Evolutionary conservation across 2,797 vertebrate species (phyloP), one percentile per base, ranked within the genome.

Genomic region (Gymnodraco acuticeps): DNA sequence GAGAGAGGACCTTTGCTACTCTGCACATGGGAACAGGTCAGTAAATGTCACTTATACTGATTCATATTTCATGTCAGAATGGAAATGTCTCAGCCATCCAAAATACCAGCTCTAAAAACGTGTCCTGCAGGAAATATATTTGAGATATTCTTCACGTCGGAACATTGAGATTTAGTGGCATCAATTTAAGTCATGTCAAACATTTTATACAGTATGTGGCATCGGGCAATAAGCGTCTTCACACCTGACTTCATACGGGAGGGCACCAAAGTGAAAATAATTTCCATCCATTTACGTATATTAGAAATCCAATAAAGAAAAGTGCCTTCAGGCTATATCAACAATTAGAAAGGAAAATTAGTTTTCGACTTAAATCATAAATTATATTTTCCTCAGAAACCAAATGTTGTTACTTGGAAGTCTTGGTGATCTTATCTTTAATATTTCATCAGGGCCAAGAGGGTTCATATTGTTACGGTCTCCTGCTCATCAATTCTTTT

Each of bases 11-110:
- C 91, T 92, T 94, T 93, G 64, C 62, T 84, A 54, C 60, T 84
- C 84, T 86, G 84, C 90, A 90, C 89, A 90, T 91, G 91, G 91
- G 92, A 93, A 88, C 89, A 86, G 88, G 89, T 91, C 87, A 89
- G 92, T 88, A 93, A 94, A 93, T 92, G 92, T 91, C 92, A 93
- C 38, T 82, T 77, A 58, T 72, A 77, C 73, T 76, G 63, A 87
- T 90, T 90, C 83, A 90, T 91, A 87, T 92, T 91, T 88, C 77
- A 91, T 87, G 87, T 92, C 79, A 64, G 73, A 82, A 83, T 81
- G 70, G 66, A 93, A 92, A 93, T 92, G 88, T 88, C 85, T 85
- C 75, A 27, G 48, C 81, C 78, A 88, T 94, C 90, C 83, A 89
- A 91, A 90, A 91, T 20, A 38, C 33, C 52, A 27, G 53, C 66